phyloP scores from a whole-genome alignment of 2,113 vertebrate genomes.

The Myiozetetes cayanensis region DNA sequence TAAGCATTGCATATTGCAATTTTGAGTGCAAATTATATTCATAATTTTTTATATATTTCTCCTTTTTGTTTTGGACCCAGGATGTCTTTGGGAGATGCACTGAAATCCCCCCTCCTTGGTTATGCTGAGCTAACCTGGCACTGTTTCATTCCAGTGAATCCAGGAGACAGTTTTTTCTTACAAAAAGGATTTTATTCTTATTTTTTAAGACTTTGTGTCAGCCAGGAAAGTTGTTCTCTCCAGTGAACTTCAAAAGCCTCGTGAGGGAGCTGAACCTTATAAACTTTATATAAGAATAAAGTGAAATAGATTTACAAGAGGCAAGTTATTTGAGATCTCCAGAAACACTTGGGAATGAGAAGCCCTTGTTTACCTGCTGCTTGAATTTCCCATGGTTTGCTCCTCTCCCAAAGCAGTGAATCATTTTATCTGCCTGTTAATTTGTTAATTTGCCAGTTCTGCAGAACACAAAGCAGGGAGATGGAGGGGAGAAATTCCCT shows the following conservation, averaged over 20 bases:
- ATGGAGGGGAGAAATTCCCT: background rate
- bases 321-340: background rate
- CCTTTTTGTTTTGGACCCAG: background rate
- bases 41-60: background rate
- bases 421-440: background rate
- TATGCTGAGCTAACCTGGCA: background rate
- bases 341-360: background rate
- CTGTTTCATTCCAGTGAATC: background rate
- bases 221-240: background rate
- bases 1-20: background rate
- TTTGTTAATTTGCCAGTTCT: background rate
- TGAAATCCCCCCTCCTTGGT: background rate
- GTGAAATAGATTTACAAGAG: slow-evolving; percentile 4
- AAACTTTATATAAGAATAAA: slow-evolving; percentile 30
- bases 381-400: background rate
- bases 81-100: background rate
- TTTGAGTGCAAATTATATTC: background rate
- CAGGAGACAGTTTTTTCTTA: background rate
- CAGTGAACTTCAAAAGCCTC: background rate
- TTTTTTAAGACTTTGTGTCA: background rate
- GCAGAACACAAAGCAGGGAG: background rate
- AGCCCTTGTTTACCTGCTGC: background rate
- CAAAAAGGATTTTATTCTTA: background rate
- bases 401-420: background rate
- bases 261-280: background rate